Percentiles rank a stretch among this genome's conserved stretches.
Conservation (phyloP, 2,797 vertebrate species). For the Acomys russatus region DNA sequence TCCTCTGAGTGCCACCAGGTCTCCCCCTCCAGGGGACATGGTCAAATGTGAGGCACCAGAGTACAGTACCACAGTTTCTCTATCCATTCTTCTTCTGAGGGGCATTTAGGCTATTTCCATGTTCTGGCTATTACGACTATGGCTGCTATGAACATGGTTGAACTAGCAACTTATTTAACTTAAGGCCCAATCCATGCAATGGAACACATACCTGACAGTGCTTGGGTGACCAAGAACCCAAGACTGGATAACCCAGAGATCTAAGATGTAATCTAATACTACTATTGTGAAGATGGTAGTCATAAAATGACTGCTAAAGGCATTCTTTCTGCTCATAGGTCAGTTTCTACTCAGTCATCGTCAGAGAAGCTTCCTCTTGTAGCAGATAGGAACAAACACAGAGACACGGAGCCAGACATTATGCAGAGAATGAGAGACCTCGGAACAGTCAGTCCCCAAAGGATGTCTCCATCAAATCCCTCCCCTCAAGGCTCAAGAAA, state of each 20-base stretch:
- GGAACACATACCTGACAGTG: not conserved
- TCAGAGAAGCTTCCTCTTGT: not conserved
- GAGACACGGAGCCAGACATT: not conserved
- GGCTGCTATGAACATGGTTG: too few species aligned
- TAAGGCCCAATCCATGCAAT: not conserved
- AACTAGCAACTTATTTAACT: not conserved
- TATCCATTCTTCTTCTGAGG: too few species aligned
- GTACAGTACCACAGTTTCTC: too few species aligned
- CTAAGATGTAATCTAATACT: not conserved
- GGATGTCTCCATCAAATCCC: not conserved
- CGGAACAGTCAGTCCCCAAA: not conserved
- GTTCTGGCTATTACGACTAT: too few species aligned
- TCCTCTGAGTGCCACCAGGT: too few species aligned
- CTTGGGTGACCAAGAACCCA: not conserved
- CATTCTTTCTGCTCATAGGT: not conserved
- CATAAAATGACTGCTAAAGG: not conserved
- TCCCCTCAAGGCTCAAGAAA: not conserved
- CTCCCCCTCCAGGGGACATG: too few species aligned
- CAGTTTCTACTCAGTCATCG: not conserved
- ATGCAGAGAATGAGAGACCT: not conserved
- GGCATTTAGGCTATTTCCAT: too few species aligned
- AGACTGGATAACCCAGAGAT: not conserved
- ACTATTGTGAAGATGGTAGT: not conserved
- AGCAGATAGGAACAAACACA: not conserved
- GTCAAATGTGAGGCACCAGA: too few species aligned